Conservation (phyloP, 1,140 invertebrate genomes). For the Drosophila triauraria region DNA sequence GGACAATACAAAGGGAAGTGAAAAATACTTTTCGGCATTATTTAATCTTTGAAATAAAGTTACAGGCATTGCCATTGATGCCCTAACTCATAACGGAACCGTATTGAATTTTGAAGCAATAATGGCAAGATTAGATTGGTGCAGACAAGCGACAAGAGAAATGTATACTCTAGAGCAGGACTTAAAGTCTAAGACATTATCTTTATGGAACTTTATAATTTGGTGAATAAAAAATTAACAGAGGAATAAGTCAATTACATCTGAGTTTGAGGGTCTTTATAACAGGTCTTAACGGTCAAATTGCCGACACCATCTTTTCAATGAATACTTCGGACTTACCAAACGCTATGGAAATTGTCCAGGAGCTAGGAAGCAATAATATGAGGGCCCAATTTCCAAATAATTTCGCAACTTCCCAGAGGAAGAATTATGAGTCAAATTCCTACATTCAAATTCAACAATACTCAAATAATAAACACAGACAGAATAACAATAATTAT, state of each 20-base stretch:
- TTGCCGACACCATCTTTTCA: neutral
- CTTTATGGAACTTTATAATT: too few relatives aligned
- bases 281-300: constrained; percentile 10
- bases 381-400: neutral
- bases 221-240: neutral
- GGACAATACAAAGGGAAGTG: too few relatives aligned
- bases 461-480: neutral
- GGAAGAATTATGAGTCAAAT: neutral
- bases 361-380: neutral
- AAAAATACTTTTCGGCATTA: too few relatives aligned
- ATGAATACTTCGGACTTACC: constrained; percentile 15
- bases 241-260: constrained; percentile 1
- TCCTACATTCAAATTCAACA: neutral
- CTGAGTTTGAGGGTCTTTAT: constrained; percentile 16
- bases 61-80: too few relatives aligned
- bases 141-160: too few relatives aligned
- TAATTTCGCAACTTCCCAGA: too few relatives aligned
- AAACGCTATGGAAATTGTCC: constrained; percentile 6
- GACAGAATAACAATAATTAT: neutral
- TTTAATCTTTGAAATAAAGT: too few relatives aligned
- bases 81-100: too few relatives aligned
- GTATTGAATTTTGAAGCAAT: too few relatives aligned
- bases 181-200: too few relatives aligned
- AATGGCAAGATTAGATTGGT: too few relatives aligned
- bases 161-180: too few relatives aligned